These are phyloP conservation scores for Oxyura jamaicensis DNA, from an alignment of 2,113 vertebrate genomes.

Conservation along the genomic window DNA sequence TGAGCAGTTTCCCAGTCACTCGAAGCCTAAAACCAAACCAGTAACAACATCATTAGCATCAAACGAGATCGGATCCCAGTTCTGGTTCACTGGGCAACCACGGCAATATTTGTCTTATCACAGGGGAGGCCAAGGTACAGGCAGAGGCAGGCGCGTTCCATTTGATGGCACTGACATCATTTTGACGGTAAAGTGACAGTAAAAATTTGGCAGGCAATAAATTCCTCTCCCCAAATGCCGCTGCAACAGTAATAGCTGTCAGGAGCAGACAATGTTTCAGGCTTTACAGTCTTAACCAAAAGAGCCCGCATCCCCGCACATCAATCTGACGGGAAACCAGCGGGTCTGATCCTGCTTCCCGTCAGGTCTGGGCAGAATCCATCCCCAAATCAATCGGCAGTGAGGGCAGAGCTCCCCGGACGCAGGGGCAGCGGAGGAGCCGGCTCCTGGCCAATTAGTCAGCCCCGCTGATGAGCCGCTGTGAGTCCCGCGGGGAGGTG, in stretches of 20 bases:
- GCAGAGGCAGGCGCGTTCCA: background rate
- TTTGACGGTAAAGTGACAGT: slow-evolving; percentile 64
- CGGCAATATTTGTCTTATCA: background rate
- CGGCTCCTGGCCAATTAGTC: background rate
- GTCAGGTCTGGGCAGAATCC: background rate
- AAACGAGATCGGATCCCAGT: background rate
- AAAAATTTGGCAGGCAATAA: slow-evolving; percentile 17
- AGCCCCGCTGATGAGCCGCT: background rate
- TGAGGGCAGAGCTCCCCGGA: background rate
- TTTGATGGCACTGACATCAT: slow-evolving; percentile 14
- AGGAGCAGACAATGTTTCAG: background rate
- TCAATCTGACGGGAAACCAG: background rate
- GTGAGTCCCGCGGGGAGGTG: background rate
- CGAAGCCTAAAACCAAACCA: background rate
- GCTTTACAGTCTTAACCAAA: background rate
- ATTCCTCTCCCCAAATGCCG: background rate
- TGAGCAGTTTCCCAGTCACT: background rate
- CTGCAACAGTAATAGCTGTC: background rate
- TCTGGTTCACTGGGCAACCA: background rate
- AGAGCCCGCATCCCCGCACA: background rate
- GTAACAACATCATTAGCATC: background rate
- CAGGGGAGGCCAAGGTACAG: background rate
- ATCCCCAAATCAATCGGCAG: background rate
- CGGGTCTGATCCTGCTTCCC: background rate
- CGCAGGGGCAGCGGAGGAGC: background rate